These are phyloP conservation scores for Alosa alosa DNA, from an alignment of 2,113 vertebrate genomes.

Conservation along the genomic window DNA sequence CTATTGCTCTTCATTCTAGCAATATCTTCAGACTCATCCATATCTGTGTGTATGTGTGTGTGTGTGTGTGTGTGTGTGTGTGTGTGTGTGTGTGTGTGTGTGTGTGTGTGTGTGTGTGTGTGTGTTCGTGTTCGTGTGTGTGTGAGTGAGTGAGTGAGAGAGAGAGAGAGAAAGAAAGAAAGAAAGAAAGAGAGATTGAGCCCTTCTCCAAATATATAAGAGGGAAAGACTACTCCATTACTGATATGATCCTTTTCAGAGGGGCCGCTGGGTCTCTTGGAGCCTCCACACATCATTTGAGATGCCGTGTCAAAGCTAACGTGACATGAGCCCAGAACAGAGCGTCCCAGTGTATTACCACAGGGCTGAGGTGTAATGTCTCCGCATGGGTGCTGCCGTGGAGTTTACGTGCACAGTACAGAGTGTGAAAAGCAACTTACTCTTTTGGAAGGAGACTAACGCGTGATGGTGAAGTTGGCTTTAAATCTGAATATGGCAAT, in stretches of 20 bases:
- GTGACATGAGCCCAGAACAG: not conserved
- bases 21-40: too few species aligned
- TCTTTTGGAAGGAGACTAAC: not conserved
- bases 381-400: not conserved
- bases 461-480: not conserved
- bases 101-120: not conserved
- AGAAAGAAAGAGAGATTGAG: too few species aligned
- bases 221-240: slow-evolving; percentile 21
- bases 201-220: not conserved
- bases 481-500: not conserved
- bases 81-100: not conserved
- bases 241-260: slow-evolving; percentile 31
- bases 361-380: not conserved
- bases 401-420: not conserved
- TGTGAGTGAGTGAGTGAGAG: not conserved
- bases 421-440: not conserved
- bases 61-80: not conserved
- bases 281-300: slow-evolving; percentile 8
- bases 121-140: not conserved
- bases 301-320: not conserved
- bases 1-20: too few species aligned
- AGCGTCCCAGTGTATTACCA: too few species aligned
- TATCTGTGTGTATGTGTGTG: not conserved
- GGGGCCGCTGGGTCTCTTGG: not conserved
- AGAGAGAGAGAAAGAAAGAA: not conserved